phyloP scores from a whole-genome alignment of 37 sponge, comb jelly and placozoan species.

The Eunapius fragilis region DNA sequence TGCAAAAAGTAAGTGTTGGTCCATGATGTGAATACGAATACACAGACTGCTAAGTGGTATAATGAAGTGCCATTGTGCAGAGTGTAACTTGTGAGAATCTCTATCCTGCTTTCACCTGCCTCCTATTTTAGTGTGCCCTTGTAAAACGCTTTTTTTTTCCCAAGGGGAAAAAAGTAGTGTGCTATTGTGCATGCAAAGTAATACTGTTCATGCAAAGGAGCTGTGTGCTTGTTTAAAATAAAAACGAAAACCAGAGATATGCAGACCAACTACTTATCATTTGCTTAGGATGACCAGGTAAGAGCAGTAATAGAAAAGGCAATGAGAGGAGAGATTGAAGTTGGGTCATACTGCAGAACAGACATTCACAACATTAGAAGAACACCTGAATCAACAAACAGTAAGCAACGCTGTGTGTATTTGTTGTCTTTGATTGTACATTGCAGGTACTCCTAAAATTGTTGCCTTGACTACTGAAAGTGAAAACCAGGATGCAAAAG shows the following conservation, averaged over 20 bases:
- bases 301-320: constrained; percentile 22
- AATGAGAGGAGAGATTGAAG: constrained; percentile 26
- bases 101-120: too few relatives aligned
- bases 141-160: too few relatives aligned
- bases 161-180: too few relatives aligned
- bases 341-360: constrained; percentile 50
- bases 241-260: too few relatives aligned
- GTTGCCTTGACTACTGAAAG: neutral
- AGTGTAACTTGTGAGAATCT: neutral
- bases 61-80: neutral
- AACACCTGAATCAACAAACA: neutral
- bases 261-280: neutral
- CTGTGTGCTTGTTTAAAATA: too few relatives aligned
- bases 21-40: neutral
- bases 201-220: too few relatives aligned
- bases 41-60: neutral
- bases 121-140: too few relatives aligned
- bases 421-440: neutral
- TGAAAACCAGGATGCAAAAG: neutral
- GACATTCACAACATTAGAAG: neutral
- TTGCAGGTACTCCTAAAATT: neutral
- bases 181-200: too few relatives aligned
- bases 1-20: neutral
- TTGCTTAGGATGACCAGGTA: constrained; percentile 53
- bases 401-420: neutral